phyloP scores from a whole-genome alignment of 2,113 vertebrate genomes.

The Lepisosteus oculatus region DNA sequence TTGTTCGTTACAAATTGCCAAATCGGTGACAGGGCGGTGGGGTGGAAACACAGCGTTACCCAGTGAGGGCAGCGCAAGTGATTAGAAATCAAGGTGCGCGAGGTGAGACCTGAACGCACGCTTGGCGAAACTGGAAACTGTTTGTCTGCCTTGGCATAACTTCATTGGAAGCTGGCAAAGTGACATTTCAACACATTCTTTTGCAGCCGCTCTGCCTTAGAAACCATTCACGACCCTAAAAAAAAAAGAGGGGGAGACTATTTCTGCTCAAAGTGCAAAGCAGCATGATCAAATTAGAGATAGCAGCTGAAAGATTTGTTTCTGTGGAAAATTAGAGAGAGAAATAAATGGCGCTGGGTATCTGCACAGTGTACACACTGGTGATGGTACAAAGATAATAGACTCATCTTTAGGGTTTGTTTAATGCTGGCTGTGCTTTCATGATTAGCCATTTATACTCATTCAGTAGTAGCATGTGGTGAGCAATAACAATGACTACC shows the following conservation, averaged over 20 bases:
- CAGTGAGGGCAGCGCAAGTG: neutral
- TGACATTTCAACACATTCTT: conserved; percentile 35
- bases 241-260: conserved; percentile 25
- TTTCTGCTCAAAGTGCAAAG: conserved; percentile 57
- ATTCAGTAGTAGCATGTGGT: conserved; percentile 34
- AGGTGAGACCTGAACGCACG: neutral
- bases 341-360: conserved; percentile 14
- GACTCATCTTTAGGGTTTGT: conserved; percentile 29
- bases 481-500: conserved; percentile 28
- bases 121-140: conserved; percentile 10
- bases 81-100: neutral
- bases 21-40: no score
- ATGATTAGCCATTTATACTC: conserved; percentile 31
- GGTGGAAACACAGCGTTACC: neutral
- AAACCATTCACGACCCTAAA: conserved; percentile 50
- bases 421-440: neutral
- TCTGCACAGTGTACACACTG: neutral
- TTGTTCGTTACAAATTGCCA: no score
- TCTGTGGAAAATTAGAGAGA: conserved; percentile 2
- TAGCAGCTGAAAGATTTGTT: conserved; percentile 51
- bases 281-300: conserved; percentile 63
- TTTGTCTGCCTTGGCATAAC: conserved; percentile 15
- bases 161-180: conserved; percentile 23
- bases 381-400: conserved; percentile 29
- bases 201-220: conserved; percentile 55